Evolutionary conservation across 2,113 vertebrate genomes (phyloP).

Genomic region (Rhinolophus sinicus): DNA sequence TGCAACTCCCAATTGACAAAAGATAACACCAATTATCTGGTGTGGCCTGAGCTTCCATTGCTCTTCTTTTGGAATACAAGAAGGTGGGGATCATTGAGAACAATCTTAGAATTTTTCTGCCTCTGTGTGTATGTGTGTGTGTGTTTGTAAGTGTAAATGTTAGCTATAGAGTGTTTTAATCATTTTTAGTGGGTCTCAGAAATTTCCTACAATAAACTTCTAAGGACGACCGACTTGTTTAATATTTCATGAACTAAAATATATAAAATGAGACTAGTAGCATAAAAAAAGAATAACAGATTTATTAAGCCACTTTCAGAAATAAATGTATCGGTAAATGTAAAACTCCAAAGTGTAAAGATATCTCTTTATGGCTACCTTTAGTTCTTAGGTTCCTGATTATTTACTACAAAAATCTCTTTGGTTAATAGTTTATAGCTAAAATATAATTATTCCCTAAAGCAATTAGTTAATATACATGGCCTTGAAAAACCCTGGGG

Average conservation of each 20-base stretch:
- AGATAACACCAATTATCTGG: not conserved
- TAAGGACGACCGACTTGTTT: not conserved
- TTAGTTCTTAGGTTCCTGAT: not conserved
- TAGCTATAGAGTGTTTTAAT: not conserved
- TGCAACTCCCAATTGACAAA: not conserved
- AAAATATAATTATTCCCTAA: not conserved
- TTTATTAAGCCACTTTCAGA: not conserved
- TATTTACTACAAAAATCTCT: not conserved
- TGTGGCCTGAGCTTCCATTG: accelerated
- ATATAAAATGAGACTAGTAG: not conserved
- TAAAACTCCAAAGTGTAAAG: not conserved
- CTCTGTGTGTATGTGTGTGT: accelerated
- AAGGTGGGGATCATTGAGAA: not conserved
- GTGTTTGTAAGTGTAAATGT: not conserved
- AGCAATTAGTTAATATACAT: not conserved
- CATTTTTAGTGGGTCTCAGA: not conserved
- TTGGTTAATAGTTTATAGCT: not conserved
- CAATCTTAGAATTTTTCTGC: not conserved
- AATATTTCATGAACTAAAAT: not conserved
- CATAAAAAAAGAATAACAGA: not conserved
- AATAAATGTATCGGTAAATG: not conserved
- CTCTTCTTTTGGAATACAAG: not conserved
- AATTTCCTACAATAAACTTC: not conserved
- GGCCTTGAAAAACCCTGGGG: not conserved
- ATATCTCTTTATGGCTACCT: not conserved